Conservation (phyloP, 2,797 vertebrate genomes). For the Falco naumanni region DNA sequence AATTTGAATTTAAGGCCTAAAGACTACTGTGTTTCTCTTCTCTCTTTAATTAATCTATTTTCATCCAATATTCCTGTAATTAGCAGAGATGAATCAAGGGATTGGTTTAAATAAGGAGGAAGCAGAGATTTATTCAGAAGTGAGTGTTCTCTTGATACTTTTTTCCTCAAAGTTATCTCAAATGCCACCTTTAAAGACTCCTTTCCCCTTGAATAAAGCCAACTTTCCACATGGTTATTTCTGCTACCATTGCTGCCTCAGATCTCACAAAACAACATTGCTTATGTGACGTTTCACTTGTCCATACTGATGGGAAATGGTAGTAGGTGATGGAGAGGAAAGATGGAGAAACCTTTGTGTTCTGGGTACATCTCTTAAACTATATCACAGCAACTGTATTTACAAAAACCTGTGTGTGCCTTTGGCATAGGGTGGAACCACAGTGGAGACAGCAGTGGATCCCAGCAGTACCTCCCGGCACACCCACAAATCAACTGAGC, state of each 20-base stretch:
- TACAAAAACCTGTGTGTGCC: fast-evolving
- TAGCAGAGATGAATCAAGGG: not conserved
- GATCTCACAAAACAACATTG: not conserved
- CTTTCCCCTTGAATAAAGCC: not conserved
- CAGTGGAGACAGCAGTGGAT: not conserved
- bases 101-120: not conserved
- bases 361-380: not conserved
- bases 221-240: not conserved
- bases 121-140: not conserved
- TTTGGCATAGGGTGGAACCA: not conserved
- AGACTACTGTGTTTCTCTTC: not conserved
- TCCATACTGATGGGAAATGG: not conserved
- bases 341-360: not conserved
- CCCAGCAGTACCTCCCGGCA: not conserved
- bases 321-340: not conserved
- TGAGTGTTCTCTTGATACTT: not conserved
- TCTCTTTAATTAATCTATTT: slow-evolving; percentile 31
- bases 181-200: not conserved
- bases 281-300: not conserved
- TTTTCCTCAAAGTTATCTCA: slow-evolving; percentile 7
- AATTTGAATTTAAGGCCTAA: not conserved
- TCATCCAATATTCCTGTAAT: slow-evolving; percentile 8
- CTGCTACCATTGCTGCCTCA: not conserved
- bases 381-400: not conserved
- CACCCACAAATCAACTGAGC: not conserved